Evolutionary conservation across 1,140 invertebrate genomes (phyloP).

Genomic region (Drosophila nebulosa): DNA sequence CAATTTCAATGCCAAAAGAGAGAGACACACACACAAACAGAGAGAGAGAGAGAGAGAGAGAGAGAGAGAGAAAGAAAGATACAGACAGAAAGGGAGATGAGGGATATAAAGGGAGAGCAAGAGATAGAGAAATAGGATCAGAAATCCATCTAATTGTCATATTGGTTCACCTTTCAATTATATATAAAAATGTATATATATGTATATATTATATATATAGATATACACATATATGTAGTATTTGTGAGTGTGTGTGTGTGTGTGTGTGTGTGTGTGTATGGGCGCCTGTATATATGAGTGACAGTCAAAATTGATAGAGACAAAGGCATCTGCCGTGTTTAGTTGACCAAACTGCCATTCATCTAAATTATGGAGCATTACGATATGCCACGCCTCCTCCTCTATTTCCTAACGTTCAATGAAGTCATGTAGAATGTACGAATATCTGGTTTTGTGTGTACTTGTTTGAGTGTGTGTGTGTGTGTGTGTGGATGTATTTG

Average conservation of each 20-base stretch:
- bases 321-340: slow-evolving; percentile 1
- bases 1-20: slow-evolving; percentile 62
- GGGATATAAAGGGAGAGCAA: slow-evolving; percentile 2
- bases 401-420: slow-evolving; percentile 25
- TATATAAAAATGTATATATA: slow-evolving; percentile 4
- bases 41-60: neutral
- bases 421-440: slow-evolving; percentile 8
- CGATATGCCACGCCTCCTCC: slow-evolving; percentile 34
- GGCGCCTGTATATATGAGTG: slow-evolving; percentile 20
- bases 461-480: neutral
- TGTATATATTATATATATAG: neutral
- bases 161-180: slow-evolving; percentile 45
- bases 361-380: neutral
- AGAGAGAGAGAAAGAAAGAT: neutral
- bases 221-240: too few species aligned
- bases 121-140: neutral
- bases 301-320: slow-evolving; percentile 27
- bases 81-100: neutral
- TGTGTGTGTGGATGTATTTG: slow-evolving; percentile 19
- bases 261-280: slow-evolving; percentile 20
- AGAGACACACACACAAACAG: neutral
- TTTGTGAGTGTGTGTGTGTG: neutral
- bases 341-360: neutral
- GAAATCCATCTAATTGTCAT: slow-evolving; percentile 49
- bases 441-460: too few species aligned